Conservation (phyloP, 2,888 invertebrate genomes). For the Rhopalosiphum nymphaeae region DNA sequence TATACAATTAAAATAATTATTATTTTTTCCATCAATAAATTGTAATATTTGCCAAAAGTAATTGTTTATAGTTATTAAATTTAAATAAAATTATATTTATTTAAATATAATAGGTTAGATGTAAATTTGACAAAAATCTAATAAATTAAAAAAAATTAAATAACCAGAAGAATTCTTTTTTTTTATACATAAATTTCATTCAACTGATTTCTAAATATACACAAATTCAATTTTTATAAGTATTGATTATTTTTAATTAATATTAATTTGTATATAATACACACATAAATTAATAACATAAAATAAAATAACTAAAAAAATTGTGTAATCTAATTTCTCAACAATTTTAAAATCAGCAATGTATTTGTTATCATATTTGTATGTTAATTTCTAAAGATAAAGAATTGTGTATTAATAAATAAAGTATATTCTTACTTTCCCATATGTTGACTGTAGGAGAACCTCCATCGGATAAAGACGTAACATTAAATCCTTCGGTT, state of each 20-base stretch:
- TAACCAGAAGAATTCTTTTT: not conserved
- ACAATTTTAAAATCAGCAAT: not conserved
- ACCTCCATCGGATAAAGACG: conserved; percentile 56
- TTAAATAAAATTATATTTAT: not conserved
- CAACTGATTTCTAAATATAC: not conserved
- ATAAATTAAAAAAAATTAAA: not conserved
- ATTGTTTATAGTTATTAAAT: not conserved
- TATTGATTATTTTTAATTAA: not conserved
- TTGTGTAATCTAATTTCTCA: not conserved
- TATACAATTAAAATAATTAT: too few species aligned
- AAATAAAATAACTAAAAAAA: not conserved
- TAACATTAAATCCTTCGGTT: conserved; percentile 64
- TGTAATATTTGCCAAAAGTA: not conserved
- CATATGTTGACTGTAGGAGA: conserved; percentile 61
- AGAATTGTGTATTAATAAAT: not conserved
- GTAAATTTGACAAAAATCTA: not conserved
- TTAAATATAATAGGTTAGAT: not conserved
- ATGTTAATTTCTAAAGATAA: not conserved
- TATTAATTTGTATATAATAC: not conserved
- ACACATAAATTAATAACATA: not conserved
- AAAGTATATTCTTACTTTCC: conserved; percentile 49
- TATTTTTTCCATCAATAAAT: not conserved
- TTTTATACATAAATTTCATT: not conserved
- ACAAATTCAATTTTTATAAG: not conserved
- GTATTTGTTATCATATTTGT: not conserved